A percentile compares a stretch with the other conserved stretches of the same genome.
These are phyloP conservation scores for Coelopa pilipes DNA, from an alignment of 2,888 invertebrate genomes.

Conservation along the genomic window DNA sequence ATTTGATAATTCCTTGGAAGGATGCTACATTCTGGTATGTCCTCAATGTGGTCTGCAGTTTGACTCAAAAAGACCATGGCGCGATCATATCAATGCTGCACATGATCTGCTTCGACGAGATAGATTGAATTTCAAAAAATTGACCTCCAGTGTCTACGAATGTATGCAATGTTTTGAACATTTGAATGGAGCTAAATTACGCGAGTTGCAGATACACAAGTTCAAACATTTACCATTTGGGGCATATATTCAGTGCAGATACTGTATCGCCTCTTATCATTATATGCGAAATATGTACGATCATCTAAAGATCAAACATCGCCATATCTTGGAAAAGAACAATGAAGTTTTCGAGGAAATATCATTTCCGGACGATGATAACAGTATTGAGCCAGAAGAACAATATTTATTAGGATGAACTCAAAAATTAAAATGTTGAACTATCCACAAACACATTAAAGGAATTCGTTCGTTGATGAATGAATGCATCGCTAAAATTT, in stretches of 20 bases:
- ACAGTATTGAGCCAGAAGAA: slow-evolving; percentile 44
- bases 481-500: neutral
- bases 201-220: slow-evolving; percentile 56
- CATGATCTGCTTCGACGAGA: slow-evolving; percentile 54
- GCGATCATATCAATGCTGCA: slow-evolving; percentile 56
- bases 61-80: slow-evolving; percentile 53
- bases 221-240: slow-evolving; percentile 58
- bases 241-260: slow-evolving; percentile 56
- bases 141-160: slow-evolving; percentile 50
- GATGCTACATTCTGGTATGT: slow-evolving; percentile 47
- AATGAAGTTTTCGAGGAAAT: slow-evolving; percentile 37
- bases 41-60: slow-evolving; percentile 59
- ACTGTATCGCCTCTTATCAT: slow-evolving; percentile 51
- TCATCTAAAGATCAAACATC: slow-evolving; percentile 55
- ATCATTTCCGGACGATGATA: slow-evolving; percentile 38
- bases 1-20: slow-evolving; percentile 2
- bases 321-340: slow-evolving; percentile 40
- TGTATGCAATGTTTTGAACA: slow-evolving; percentile 57
- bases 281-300: slow-evolving; percentile 55
- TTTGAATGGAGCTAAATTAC: slow-evolving; percentile 52
- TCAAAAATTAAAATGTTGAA: neutral
- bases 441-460: no score
- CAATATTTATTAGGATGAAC: slow-evolving; percentile 46
- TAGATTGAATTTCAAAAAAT: slow-evolving; percentile 51
- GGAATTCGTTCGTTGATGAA: no score